Evolutionary conservation across 2,888 invertebrate species (phyloP).

Genomic region (Theretra japonica): DNA sequence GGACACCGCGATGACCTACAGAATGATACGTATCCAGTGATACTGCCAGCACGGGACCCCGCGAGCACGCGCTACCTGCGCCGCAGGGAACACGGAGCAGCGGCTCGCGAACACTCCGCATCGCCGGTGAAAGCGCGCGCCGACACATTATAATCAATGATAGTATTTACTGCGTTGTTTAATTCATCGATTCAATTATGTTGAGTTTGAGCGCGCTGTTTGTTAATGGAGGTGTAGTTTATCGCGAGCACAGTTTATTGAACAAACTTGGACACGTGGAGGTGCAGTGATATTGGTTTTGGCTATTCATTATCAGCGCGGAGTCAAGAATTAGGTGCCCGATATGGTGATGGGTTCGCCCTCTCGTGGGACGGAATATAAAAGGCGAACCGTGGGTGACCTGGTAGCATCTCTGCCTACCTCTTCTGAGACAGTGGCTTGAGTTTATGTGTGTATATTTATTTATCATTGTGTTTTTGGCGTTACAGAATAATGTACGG

Average conservation of each 20-base stretch:
- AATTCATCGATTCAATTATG: slow-evolving; percentile 8
- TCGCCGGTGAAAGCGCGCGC: background rate
- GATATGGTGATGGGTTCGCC: no score
- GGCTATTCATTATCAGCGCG: no score
- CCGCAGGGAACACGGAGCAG: background rate
- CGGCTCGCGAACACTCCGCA: background rate
- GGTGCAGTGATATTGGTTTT: no score
- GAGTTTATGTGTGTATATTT: no score
- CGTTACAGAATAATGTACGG: no score
- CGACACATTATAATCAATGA: background rate
- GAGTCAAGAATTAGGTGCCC: no score
- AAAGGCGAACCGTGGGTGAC: no score
- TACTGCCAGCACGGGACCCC: no score
- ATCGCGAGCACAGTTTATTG: background rate
- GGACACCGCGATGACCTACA: background rate
- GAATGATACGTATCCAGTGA: background rate
- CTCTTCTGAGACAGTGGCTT: no score
- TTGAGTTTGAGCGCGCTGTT: background rate
- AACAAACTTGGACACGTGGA: background rate
- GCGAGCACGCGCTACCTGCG: background rate
- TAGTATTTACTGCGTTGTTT: background rate
- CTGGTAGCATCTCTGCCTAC: no score
- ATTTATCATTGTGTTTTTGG: no score
- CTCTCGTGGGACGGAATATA: no score
- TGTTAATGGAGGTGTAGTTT: background rate